Conservation (phyloP, 2,113 vertebrate species). For the Centropus unirufus region DNA sequence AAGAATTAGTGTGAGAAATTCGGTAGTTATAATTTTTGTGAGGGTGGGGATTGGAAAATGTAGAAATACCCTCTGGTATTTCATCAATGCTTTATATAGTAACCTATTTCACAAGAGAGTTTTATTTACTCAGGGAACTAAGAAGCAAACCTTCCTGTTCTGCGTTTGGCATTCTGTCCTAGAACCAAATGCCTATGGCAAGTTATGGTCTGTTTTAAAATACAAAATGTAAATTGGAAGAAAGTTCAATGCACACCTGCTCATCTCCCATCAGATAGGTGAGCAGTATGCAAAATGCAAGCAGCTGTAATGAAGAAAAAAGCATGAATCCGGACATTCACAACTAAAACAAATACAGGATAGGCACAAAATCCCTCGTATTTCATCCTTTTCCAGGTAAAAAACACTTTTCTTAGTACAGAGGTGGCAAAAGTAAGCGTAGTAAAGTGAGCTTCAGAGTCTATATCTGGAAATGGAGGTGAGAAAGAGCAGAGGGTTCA, state of each 20-base stretch:
- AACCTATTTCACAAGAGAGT: conserved; percentile 61
- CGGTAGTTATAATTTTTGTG: background rate
- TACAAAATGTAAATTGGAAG: conserved; percentile 37
- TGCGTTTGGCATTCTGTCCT: conserved; percentile 50
- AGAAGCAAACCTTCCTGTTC: conserved; percentile 61
- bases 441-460: background rate
- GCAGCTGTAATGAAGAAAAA: background rate
- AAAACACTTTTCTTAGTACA: background rate
- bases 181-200: conserved; percentile 23
- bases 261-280: conserved; percentile 51
- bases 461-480: background rate
- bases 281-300: conserved; percentile 8
- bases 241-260: conserved; percentile 48
- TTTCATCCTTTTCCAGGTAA: background rate
- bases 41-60: conserved; percentile 30
- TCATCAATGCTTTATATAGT: conserved; percentile 58
- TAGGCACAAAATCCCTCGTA: background rate
- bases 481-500: background rate
- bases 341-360: background rate
- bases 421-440: background rate
- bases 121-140: conserved; percentile 57
- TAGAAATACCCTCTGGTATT: conserved; percentile 38
- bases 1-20: background rate
- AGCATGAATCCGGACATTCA: background rate
- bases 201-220: conserved; percentile 60